These are phyloP conservation scores for Agapornis roseicollis DNA, from an alignment of 2,113 vertebrate genomes.

Conservation along the genomic window DNA sequence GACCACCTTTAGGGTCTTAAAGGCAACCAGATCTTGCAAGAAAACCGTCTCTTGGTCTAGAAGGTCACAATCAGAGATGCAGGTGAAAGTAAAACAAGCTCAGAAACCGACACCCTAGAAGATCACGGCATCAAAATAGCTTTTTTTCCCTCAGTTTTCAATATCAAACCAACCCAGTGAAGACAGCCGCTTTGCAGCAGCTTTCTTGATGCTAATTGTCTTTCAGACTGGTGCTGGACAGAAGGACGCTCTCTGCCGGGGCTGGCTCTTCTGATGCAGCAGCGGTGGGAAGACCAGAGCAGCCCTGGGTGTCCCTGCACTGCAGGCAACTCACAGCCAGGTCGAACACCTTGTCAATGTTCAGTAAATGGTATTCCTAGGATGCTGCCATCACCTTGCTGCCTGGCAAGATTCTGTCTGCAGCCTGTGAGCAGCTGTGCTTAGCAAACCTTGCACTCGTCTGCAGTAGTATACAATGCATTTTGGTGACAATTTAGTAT, in stretches of 20 bases:
- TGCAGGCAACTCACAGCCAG: fast-evolving
- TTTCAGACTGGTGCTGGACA: background rate
- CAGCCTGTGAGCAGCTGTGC: background rate
- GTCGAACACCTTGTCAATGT: background rate
- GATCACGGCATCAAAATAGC: background rate
- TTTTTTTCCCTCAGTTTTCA: background rate
- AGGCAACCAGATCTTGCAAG: background rate
- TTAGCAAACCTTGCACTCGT: background rate
- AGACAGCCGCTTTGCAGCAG: background rate
- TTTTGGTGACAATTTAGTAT: no score
- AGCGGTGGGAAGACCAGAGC: fast-evolving
- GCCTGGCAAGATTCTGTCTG: background rate
- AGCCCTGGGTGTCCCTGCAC: background rate
- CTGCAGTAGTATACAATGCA: background rate
- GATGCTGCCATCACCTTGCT: background rate
- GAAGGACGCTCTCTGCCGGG: background rate
- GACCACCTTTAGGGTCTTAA: background rate
- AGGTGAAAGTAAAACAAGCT: background rate
- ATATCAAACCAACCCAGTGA: fast-evolving
- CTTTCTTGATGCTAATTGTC: background rate
- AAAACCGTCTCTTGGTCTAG: background rate
- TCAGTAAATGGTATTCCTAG: background rate
- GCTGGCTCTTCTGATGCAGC: background rate
- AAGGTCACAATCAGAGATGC: background rate
- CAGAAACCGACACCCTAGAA: background rate